Base-by-base conservation (phyloP, 1,140 invertebrate species). In the Cotesia vestalis region DNA sequence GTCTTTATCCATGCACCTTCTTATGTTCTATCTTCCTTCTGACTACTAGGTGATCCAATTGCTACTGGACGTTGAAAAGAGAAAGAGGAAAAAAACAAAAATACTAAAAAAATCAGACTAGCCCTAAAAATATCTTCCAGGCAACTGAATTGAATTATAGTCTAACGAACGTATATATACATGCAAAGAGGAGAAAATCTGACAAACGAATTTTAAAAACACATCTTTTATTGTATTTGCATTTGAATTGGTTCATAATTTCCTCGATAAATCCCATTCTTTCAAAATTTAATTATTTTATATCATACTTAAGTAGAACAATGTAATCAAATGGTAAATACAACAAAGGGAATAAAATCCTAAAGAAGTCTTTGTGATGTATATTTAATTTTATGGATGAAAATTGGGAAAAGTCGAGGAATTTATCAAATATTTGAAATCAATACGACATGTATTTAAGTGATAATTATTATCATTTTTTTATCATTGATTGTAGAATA, bases 61-160 rank as follows among this genome's bases (percentile, higher is more conserved):
- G 20, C 68, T 40, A 62, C 27, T 64, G 12, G 60, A 40, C 38
- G 38, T 20, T 12, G 61, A 61, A 36, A 66, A 17, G 51, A 36
- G 17, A 35, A 52, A 14, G 52, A 52, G 36, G 46, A 35, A 14
- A 35, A 52, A 69, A 12, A 55, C 34, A 73, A 27, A 73, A 61
- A 46, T 11, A 46, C 40, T 35, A 70, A 66, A 62, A 74, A 71
- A 74, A 61, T 63, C 14, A 53, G 36, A 63, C 53, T 71, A 66
- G 64, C 73, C 66, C 66, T 72, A 66, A 61, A 63, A 66, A 71
- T 69, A 38, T 64, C 70, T 71, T 69, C 73, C 69, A 61, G 69
- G 69, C 70, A 69, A 75, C 66, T 75, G 73, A 72, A 70, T 62
- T 75, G 68, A 75, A 72, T 75, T 75, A 72, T 70, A 61, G 59